Conservation (phyloP, 2,797 vertebrate genomes). For the Sebastes hopkinsi region DNA sequence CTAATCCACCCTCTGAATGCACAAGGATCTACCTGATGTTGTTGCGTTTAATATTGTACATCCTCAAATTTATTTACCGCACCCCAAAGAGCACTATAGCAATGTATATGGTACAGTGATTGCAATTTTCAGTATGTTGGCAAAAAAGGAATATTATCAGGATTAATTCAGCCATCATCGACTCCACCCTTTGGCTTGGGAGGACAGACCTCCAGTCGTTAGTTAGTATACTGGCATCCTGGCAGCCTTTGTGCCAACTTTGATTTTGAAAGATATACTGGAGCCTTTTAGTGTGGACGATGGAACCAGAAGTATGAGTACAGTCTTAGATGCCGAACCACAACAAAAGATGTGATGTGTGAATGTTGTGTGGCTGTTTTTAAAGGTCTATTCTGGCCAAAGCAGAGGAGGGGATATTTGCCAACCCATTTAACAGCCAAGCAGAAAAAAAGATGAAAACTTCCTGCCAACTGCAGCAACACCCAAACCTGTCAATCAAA, state of each 20-base stretch:
- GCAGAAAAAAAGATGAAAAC: conserved; percentile 23
- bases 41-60: no score
- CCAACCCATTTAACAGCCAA: conserved; percentile 35
- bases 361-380: not conserved
- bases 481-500: conserved; percentile 51
- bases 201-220: no score
- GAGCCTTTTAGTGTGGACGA: not conserved
- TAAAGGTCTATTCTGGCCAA: conserved; percentile 13
- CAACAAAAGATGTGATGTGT: not conserved
- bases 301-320: not conserved
- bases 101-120: not conserved
- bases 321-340: not conserved
- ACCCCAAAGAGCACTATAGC: not conserved
- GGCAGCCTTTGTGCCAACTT: no score
- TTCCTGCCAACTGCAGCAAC: conserved; percentile 42
- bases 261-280: no score
- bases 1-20: no score
- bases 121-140: no score
- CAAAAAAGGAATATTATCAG: no score
- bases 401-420: conserved; percentile 18
- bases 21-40: no score
- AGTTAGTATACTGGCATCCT: not conserved
- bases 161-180: not conserved
- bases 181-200: no score
- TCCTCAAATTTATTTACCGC: no score